Percentiles rank a stretch among this genome's conserved stretches.
Evolutionary conservation across 2,797 vertebrate genomes (phyloP).

Genomic region (Arnoldichthys spilopterus): DNA sequence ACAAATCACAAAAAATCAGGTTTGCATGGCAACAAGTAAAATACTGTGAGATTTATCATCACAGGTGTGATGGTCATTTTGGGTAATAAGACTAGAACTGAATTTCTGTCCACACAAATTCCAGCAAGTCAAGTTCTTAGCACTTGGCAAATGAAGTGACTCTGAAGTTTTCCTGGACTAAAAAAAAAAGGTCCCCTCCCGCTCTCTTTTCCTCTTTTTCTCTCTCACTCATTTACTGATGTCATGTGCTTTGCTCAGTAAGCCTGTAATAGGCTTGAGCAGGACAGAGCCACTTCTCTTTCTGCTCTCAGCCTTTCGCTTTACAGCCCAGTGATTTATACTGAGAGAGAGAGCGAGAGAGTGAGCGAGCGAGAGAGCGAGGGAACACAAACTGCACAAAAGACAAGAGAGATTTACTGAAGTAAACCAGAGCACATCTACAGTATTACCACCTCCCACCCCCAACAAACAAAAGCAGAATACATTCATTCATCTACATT

Average conservation of each 20-base stretch:
- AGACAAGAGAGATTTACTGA: conserved; percentile 32
- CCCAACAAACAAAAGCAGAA: not conserved
- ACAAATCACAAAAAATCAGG: too few species aligned
- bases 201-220: not conserved
- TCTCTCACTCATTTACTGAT: conserved; percentile 12
- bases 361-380: conserved; percentile 8
- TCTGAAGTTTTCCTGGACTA: not conserved
- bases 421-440: conserved; percentile 27
- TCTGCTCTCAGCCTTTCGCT: conserved; percentile 16
- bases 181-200: not conserved
- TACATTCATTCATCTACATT: not conserved
- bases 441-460: not conserved
- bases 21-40: too few species aligned
- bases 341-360: conserved; percentile 7
- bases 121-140: too few species aligned
- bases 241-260: conserved; percentile 41
- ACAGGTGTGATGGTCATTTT: too few species aligned
- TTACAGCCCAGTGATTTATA: conserved; percentile 36
- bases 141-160: not conserved
- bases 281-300: conserved; percentile 36
- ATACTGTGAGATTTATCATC: too few species aligned
- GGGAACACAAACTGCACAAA: conserved; percentile 26
- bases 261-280: conserved; percentile 51
- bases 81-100: too few species aligned
- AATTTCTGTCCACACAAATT: too few species aligned